Evolutionary conservation across 1,140 invertebrate species (phyloP).

Genomic region (Ostrea edulis): DNA sequence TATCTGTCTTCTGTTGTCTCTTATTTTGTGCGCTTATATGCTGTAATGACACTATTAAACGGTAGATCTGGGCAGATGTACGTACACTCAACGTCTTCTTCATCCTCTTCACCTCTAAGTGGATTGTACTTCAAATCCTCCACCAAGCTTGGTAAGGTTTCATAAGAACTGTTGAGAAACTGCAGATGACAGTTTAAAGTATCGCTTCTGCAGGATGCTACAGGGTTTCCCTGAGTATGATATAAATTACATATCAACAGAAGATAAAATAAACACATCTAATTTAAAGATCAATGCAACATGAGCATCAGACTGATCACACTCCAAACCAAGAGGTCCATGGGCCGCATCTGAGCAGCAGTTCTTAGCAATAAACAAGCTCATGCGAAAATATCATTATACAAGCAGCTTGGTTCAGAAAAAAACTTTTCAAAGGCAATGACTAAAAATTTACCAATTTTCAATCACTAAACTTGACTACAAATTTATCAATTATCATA

Average conservation of each 20-base stretch:
- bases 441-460: too few species aligned
- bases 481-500: too few species aligned
- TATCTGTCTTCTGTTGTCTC: too few species aligned
- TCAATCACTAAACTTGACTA: too few species aligned
- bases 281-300: too few species aligned
- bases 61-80: slow-evolving; percentile 23
- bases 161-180: background rate
- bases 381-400: too few species aligned
- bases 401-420: too few species aligned
- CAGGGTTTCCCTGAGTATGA: background rate
- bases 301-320: too few species aligned
- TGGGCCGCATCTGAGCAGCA: too few species aligned
- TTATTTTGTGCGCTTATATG: background rate
- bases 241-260: background rate
- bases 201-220: background rate
- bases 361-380: too few species aligned
- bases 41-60: slow-evolving; percentile 8
- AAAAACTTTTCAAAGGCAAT: too few species aligned
- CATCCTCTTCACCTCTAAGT: slow-evolving; percentile 3
- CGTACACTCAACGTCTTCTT: background rate
- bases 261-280: background rate
- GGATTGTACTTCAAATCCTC: slow-evolving; percentile 25
- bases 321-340: too few species aligned
- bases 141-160: background rate
- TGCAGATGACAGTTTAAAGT: background rate